Conservation (phyloP, 1,140 invertebrate species). For the Teleogryllus occipitalis region DNA sequence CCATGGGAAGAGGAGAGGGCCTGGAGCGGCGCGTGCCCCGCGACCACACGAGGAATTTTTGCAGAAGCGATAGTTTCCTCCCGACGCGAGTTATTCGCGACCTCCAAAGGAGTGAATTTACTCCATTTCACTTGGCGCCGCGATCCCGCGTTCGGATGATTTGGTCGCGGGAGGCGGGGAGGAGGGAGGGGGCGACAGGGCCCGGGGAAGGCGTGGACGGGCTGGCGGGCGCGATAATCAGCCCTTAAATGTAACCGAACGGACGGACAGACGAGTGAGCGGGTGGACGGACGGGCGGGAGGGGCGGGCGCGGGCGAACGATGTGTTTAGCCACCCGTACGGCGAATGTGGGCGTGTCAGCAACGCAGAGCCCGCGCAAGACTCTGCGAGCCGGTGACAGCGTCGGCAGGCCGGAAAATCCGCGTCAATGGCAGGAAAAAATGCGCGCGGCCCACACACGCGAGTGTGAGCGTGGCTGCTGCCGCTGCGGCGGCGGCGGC, state of each 20-base stretch:
- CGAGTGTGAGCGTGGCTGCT: not conserved
- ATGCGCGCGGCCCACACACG: not conserved
- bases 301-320: not conserved
- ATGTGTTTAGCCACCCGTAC: not conserved
- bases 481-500: too few relatives aligned
- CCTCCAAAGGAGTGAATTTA: not conserved
- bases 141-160: not conserved
- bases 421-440: constrained; percentile 3
- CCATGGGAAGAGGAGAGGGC: too few relatives aligned
- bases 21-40: too few relatives aligned
- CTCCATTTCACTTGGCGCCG: not conserved
- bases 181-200: not conserved
- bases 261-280: not conserved
- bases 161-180: not conserved
- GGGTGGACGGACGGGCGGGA: not conserved
- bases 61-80: too few relatives aligned
- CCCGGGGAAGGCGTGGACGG: not conserved
- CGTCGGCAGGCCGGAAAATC: not conserved
- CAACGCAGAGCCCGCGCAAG: not conserved
- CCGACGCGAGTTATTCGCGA: too few relatives aligned
- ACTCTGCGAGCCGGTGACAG: not conserved
- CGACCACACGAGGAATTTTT: too few relatives aligned
- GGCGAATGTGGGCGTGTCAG: not conserved
- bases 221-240: not conserved
- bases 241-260: constrained; percentile 3